Base-by-base conservation (phyloP, 2,113 vertebrate genomes). In the Anas platyrhynchos region DNA sequence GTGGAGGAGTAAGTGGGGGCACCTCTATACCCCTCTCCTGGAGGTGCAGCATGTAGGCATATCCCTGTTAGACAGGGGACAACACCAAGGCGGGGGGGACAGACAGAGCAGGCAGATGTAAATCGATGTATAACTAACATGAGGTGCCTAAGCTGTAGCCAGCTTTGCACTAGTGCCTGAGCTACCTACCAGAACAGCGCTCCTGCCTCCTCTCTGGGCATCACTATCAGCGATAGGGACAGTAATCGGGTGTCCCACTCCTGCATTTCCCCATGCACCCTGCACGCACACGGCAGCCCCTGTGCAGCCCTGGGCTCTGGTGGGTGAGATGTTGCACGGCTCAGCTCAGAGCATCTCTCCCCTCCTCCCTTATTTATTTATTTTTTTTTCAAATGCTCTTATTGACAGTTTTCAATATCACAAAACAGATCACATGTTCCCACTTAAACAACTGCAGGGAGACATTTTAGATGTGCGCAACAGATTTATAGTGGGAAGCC, bases 381-480 rank as follows among this genome's bases (percentile, higher is more conserved):
- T 46, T 48, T 50, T 50, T 67, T 65, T 58, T 78, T 52, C 56
- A 88, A 85, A 79, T 17, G 54, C 62, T 88, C 48, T 58, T 25
- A 79, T 2, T 43, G 91, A 89, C 62, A 65, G 11, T 76, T 91
- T 92, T 66, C 83, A 80, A 1, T 43, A 87, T 26, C 88, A 79
- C 77, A 83, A 76, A 92, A 43, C 80, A 59, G 41, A 82, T 91
- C 59, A 34, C n/a, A 46, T 29, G 71, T 23, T 91, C 41, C 86
- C 67, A 58, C 63, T 86, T 83, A 82, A 94, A 79, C 76, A 88
- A 84, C 62, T 74, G 73, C 83, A 89, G 93, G 73, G 74, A 91
- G 69, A 90, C 88, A 63, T 69, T 94, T 93, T 7, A 92, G 83
- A 90, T 66, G 54, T 18, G 69, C 54, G 54, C 50, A 68, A 86